Evolutionary conservation across 2,797 vertebrate species (phyloP).

Genomic region (Gadopsis bispinosus): DNA sequence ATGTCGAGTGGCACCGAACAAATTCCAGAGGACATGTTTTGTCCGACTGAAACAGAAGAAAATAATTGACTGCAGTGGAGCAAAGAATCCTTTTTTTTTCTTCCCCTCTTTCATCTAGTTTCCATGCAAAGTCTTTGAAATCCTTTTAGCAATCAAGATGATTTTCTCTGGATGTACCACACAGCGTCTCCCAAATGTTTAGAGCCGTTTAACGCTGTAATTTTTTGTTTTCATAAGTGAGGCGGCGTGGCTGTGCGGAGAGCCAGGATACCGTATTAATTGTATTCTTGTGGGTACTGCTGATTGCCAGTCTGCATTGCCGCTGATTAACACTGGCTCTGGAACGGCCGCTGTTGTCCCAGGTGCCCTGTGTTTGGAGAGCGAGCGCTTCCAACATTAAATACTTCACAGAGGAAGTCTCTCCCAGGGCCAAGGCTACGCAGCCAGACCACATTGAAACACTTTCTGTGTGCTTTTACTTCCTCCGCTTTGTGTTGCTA

Average conservation of each 20-base stretch:
- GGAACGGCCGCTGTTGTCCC: conserved; percentile 86
- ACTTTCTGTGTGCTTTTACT: conserved; percentile 78
- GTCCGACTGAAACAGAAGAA: conserved; percentile 64
- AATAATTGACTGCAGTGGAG: conserved; percentile 65
- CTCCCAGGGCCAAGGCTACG: conserved; percentile 73
- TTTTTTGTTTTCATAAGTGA: conserved; percentile 80
- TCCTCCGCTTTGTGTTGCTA: conserved; percentile 79
- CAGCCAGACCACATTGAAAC: conserved; percentile 82
- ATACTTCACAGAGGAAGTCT: conserved; percentile 86
- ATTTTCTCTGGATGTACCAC: conserved; percentile 72
- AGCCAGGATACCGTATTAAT: conserved; percentile 73
- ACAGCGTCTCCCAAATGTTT: conserved; percentile 68
- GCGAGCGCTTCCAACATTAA: conserved; percentile 82
- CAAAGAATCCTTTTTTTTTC: conserved; percentile 73
- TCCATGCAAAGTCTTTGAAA: conserved; percentile 69
- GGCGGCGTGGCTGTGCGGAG: conserved; percentile 54
- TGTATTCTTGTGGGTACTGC: conserved; percentile 75
- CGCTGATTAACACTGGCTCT: conserved; percentile 85
- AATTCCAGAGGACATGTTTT: conserved; percentile 66
- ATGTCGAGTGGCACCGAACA: conserved; percentile 47
- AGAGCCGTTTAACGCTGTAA: conserved; percentile 65
- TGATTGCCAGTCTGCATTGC: conserved; percentile 80
- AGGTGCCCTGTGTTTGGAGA: conserved; percentile 87
- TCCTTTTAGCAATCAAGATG: conserved; percentile 77
- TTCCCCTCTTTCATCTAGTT: conserved; percentile 65